Base-by-base conservation (phyloP, 2,113 vertebrate genomes). In the Perca fluviatilis region DNA sequence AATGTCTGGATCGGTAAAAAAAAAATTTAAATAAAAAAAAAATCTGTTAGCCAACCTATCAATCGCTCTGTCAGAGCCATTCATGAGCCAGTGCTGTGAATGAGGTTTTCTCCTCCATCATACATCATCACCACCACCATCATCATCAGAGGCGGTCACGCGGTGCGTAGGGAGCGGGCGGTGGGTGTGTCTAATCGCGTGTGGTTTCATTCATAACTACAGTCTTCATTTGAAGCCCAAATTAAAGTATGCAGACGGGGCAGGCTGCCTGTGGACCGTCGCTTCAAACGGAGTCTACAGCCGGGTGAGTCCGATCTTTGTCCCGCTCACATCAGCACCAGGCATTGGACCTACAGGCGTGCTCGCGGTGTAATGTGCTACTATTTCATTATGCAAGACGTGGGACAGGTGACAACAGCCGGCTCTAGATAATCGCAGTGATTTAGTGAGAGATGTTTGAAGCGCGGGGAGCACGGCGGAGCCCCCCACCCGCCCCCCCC, bases 141-240 rank as follows among this genome's bases (percentile, higher is more conserved):
- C 90, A 54, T 82, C 87, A 43, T 81, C 81, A 67, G 47, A 2
- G 67, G 36, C 1, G 69, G 82, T 94, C 94, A 95, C 93, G 86
- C 94, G 94, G 84, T 82, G 58, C 71, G 64, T 77, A 65, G 69
- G 88, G 86, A 89, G 87, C 87, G 80, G 92, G 86, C 89, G 79
- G 95, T 96, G 94, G 95, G 96, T 83, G 96, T 95, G 94, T 94
- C 94, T 53, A 90, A 90, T 79, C 68, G 87, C 87, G 87, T 91
- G 89, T 83, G 88, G 91, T 91, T 96, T 95, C 95, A 96, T 96
- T 96, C 96, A 96, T 96, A 96, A 96, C 92, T 96, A 91, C 90
- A 80, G 84, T 92, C 82, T 58, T 89, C 78, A 88, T 93, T 89
- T 78, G 84, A 79, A 91, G 94, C 91, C 87, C 78, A 83, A 92